These are phyloP conservation scores for Synodontis membranacea DNA, from an alignment of 2,113 vertebrate genomes.

Conservation along the genomic window DNA sequence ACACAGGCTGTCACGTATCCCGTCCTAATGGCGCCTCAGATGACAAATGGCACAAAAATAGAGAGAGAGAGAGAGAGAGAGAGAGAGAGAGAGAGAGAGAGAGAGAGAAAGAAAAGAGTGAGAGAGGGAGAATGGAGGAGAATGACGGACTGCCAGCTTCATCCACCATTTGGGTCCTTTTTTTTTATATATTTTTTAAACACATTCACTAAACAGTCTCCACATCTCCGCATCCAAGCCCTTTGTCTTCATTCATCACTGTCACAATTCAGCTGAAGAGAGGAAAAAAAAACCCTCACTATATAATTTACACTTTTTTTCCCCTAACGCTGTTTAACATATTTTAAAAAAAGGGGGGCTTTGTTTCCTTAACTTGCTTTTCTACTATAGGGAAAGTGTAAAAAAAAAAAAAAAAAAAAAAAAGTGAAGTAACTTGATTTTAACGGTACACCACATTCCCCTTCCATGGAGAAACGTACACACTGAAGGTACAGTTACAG, in stretches of 20 bases:
- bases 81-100: background rate
- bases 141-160: slow-evolving; percentile 41
- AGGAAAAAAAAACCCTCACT: slow-evolving; percentile 27
- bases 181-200: background rate
- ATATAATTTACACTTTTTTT: slow-evolving; percentile 38
- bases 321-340: slow-evolving; percentile 13
- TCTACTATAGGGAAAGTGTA: background rate
- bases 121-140: background rate
- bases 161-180: slow-evolving; percentile 37
- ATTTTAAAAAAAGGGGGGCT: background rate
- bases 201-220: slow-evolving; percentile 30
- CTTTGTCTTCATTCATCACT: slow-evolving; percentile 53
- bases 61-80: background rate
- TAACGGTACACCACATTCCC: background rate
- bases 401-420: background rate
- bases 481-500: background rate
- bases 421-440: background rate
- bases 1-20: slow-evolving; percentile 36
- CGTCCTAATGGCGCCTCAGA: slow-evolving; percentile 60
- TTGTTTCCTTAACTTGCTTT: background rate
- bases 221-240: background rate
- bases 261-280: slow-evolving; percentile 45
- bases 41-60: slow-evolving; percentile 62
- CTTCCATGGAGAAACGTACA: background rate
- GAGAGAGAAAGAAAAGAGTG: background rate